A percentile compares a stretch with the other conserved stretches of the same genome.
These are phyloP conservation scores for Phrynocephalus forsythii DNA, from an alignment of 2,797 vertebrate genomes.

Conservation along the genomic window DNA sequence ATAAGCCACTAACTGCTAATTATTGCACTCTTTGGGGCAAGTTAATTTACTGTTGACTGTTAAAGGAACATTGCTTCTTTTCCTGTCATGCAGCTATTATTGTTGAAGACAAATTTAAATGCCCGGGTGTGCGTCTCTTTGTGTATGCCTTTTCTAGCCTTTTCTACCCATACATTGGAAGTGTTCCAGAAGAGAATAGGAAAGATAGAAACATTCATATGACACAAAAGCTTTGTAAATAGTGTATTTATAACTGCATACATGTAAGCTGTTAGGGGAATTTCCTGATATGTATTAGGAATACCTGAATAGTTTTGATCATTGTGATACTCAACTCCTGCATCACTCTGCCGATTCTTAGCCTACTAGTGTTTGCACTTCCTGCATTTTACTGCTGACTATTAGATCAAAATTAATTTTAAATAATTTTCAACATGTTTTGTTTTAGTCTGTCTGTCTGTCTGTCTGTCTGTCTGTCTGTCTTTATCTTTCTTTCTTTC, in stretches of 20 bases:
- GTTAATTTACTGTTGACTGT: conserved; percentile 87
- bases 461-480: no score
- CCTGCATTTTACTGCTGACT: background rate
- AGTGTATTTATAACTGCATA: conserved; percentile 43
- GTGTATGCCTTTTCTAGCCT: background rate
- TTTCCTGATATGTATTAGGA: no score
- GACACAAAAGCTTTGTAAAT: conserved; percentile 42
- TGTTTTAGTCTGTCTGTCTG: no score
- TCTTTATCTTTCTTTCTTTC: background rate
- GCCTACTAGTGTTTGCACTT: background rate
- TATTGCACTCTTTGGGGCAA: conserved; percentile 84
- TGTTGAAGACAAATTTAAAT: background rate
- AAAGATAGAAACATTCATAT: conserved; percentile 54
- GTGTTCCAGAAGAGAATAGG: conserved; percentile 57
- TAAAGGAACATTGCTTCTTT: conserved; percentile 80
- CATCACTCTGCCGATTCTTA: background rate
- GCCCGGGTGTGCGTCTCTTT: background rate
- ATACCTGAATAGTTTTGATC: background rate
- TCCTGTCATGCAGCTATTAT: conserved; percentile 45
- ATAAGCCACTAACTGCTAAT: conserved; percentile 88
- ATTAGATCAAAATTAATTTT: background rate
- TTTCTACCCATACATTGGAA: conserved; percentile 46
- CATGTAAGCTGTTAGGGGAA: background rate
- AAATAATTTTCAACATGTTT: background rate
- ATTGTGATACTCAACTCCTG: background rate